phyloP scores from a whole-genome alignment of 2,797 vertebrate genomes.

The Acanthis flammea region DNA sequence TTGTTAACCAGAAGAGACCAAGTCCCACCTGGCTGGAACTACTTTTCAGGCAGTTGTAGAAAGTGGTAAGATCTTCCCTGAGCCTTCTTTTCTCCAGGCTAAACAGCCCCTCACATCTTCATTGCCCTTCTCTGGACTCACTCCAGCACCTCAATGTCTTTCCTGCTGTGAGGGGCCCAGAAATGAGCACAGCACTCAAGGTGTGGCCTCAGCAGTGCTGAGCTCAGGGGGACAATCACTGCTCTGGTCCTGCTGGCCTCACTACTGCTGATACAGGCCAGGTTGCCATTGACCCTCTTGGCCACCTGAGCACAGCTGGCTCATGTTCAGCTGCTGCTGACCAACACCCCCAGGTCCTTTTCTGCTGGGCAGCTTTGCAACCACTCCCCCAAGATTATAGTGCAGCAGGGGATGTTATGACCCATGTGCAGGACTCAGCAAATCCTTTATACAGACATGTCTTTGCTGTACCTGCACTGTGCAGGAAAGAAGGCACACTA shows the following conservation, averaged over 20 bases:
- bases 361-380: neutral
- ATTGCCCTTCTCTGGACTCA: rapidly evolving
- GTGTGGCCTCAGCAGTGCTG: rapidly evolving
- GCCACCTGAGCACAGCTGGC: rapidly evolving
- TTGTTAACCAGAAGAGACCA: neutral
- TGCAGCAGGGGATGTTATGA: neutral
- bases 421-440: neutral
- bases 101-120: neutral
- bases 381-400: neutral
- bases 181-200: rapidly evolving
- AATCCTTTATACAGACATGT: neutral
- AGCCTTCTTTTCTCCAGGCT: neutral
- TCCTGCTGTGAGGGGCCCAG: neutral
- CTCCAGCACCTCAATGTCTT: neutral
- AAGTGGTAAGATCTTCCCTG: neutral
- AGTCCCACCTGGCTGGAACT: neutral
- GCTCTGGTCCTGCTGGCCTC: neutral
- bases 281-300: neutral
- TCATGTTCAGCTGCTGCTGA: rapidly evolving
- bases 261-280: neutral
- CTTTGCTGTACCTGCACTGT: neutral
- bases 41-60: neutral
- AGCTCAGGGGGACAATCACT: rapidly evolving
- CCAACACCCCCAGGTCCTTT: neutral
- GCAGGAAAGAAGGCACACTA: neutral